Evolutionary conservation across 2,888 invertebrate species (phyloP), one percentile per base, ranked within the genome.

Genomic region (Azorinus chamasolen): DNA sequence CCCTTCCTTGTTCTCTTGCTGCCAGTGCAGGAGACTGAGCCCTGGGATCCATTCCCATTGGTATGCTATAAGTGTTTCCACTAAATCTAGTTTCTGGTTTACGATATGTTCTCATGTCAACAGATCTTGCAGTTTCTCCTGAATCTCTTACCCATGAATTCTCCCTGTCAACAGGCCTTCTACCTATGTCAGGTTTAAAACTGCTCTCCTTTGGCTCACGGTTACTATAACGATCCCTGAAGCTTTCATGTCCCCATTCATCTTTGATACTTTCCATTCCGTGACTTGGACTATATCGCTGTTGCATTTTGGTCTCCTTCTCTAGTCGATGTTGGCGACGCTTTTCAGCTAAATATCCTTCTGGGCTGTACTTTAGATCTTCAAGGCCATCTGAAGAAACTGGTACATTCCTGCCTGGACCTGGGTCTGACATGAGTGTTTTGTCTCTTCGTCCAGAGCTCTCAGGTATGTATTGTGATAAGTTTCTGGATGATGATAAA

Each of bases 331-430:
- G 32, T 54, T 64, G 54, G 24, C 71, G 46, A 24, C 69, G 70
- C 37, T 46, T 61, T 37, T 80, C 66, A 59, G 80, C 80, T 45
- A 69, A 51, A 55, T 68, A 80, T 4, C 80, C 76, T 45, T 76
- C 73, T n/a, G 80, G 76, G 32, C 65, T 76, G 27, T 64, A 65
- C 41, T 63, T 66, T 4, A 25, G 46, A 25, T 53, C 51, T 12
- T 62, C 66, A 20, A 54, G 25, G 50, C 50, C 63, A 20, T 50
- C 48, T n/a, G 37, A 45, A 10, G 20, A 39, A 32, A 14, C 18
- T 2, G 22, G 18, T 18, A 24, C n/a, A 37, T 46, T 57, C 46
- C 57, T 43, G 22, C 22, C 22, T 12, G 78, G 64, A 20, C 78
- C 78, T 22, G 73, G 73, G 37, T 79, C 78, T 27, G 78, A 79